phyloP scores from a whole-genome alignment of 2,113 vertebrate species.

The Urocitellus parryii region DNA sequence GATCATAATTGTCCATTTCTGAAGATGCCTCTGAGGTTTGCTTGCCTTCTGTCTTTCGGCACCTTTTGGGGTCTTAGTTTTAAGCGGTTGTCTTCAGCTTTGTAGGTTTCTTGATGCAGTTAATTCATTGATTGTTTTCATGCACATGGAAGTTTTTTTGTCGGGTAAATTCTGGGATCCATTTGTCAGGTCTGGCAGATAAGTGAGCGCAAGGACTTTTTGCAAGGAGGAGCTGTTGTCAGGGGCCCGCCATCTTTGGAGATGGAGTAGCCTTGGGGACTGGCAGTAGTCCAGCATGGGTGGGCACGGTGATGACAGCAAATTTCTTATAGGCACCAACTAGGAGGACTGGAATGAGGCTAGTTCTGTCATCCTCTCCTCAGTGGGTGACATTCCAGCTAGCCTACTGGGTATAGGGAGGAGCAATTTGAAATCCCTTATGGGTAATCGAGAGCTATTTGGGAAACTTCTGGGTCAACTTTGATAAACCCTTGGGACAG shows the following conservation, averaged over 20 bases:
- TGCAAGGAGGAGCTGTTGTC: not conserved
- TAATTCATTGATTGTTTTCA: conserved; percentile 51
- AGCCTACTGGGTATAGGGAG: too few species aligned
- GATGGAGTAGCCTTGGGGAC: fast-evolving
- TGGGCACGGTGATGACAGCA: fast-evolving
- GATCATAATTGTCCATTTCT: conserved; percentile 70
- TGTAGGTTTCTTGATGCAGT: conserved; percentile 60
- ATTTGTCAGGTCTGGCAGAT: conserved; percentile 36
- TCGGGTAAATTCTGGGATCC: conserved; percentile 60
- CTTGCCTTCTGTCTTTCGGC: conserved; percentile 60
- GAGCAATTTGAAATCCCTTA: not conserved
- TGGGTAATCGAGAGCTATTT: not conserved
- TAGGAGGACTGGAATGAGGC: not conserved
- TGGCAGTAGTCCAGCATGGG: not conserved
- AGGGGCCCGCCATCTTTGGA: not conserved
- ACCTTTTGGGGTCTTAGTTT: conserved; percentile 56
- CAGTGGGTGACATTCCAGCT: not conserved
- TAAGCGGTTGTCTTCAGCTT: conserved; percentile 60
- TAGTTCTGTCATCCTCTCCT: not conserved
- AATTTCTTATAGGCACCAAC: not conserved
- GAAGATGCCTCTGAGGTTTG: conserved; percentile 61
- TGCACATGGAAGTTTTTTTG: conserved; percentile 47
- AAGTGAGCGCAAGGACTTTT: not conserved
- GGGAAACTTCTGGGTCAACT: not conserved
- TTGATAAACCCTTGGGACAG: not conserved